Conservation (phyloP, 1,140 invertebrate species). For the Drosophila rufa region DNA sequence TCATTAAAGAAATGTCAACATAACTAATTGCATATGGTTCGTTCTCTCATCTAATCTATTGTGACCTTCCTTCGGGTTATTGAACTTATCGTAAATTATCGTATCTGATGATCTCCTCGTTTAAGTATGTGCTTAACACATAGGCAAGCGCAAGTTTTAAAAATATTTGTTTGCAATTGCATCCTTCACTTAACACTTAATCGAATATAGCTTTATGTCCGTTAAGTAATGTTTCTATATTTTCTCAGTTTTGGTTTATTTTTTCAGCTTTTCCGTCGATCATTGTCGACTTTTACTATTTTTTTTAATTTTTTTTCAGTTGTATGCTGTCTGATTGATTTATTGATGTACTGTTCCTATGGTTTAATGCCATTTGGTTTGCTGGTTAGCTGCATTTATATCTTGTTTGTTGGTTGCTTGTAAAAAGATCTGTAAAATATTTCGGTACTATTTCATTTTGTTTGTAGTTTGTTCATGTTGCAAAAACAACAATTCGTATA, state of each 20-base stretch:
- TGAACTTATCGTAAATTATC: slow-evolving; percentile 45
- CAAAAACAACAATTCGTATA: slow-evolving; percentile 73
- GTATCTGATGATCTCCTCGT: slow-evolving; percentile 18
- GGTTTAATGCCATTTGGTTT: slow-evolving; percentile 16
- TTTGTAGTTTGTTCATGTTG: slow-evolving; percentile 58
- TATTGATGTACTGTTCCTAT: slow-evolving; percentile 19
- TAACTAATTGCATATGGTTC: slow-evolving; percentile 67
- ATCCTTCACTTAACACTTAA: slow-evolving; percentile 70
- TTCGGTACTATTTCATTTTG: slow-evolving; percentile 76
- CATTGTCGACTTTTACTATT: slow-evolving; percentile 65
- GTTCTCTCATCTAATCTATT: slow-evolving; percentile 34
- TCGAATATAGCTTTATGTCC: slow-evolving; percentile 61
- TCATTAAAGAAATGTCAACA: slow-evolving; percentile 68
- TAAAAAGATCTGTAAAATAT: slow-evolving; percentile 80
- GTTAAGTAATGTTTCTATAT: slow-evolving; percentile 75
- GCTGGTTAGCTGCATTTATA: slow-evolving; percentile 22
- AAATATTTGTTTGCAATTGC: slow-evolving; percentile 65
- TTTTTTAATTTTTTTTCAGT: slow-evolving; percentile 54
- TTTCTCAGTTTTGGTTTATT: slow-evolving; percentile 61
- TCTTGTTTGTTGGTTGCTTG: slow-evolving; percentile 53
- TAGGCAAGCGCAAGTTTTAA: slow-evolving; percentile 70
- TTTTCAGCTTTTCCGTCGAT: slow-evolving; percentile 52
- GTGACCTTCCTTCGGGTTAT: slow-evolving; percentile 34
- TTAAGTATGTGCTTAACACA: slow-evolving; percentile 35
- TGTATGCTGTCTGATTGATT: slow-evolving; percentile 52